These are phyloP conservation scores for Sminthurinus signatus DNA, from an alignment of 1,140 invertebrate species.

Conservation along the genomic window DNA sequence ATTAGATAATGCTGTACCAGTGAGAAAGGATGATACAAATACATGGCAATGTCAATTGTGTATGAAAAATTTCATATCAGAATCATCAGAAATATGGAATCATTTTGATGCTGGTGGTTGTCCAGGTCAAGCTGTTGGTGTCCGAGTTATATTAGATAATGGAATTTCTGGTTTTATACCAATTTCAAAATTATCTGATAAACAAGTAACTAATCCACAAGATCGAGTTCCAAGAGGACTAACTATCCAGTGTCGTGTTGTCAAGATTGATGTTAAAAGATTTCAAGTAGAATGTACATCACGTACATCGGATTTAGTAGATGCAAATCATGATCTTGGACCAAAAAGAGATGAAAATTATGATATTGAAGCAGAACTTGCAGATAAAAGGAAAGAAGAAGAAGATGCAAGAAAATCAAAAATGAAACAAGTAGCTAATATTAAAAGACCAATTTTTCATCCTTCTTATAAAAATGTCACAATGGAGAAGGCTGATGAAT, in stretches of 20 bases:
- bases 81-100: slow-evolving; percentile 94
- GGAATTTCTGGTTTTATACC: slow-evolving; percentile 90
- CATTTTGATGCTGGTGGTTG: slow-evolving; percentile 95
- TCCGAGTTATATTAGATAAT: slow-evolving; percentile 85
- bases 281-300: slow-evolving; percentile 92
- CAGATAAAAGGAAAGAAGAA: slow-evolving; percentile 68
- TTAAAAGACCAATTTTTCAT: slow-evolving; percentile 95
- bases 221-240: slow-evolving; percentile 81
- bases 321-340: slow-evolving; percentile 86
- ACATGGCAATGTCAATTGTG: slow-evolving; percentile 98
- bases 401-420: slow-evolving; percentile 76
- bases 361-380: slow-evolving; percentile 77
- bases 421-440: slow-evolving; percentile 69
- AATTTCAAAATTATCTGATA: slow-evolving; percentile 91
- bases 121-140: slow-evolving; percentile 89
- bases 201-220: slow-evolving; percentile 84
- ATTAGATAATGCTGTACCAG: slow-evolving; percentile 89
- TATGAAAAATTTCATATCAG: slow-evolving; percentile 88
- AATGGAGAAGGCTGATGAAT: slow-evolving; percentile 82
- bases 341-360: slow-evolving; percentile 87
- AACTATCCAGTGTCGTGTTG: slow-evolving; percentile 86
- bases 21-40: slow-evolving; percentile 85
- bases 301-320: slow-evolving; percentile 83
- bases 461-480: slow-evolving; percentile 96
- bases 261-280: slow-evolving; percentile 90